Evolutionary conservation across 2,888 invertebrate genomes (phyloP), one percentile per base, ranked within the genome.

Genomic region (Liposcelis brunnea): DNA sequence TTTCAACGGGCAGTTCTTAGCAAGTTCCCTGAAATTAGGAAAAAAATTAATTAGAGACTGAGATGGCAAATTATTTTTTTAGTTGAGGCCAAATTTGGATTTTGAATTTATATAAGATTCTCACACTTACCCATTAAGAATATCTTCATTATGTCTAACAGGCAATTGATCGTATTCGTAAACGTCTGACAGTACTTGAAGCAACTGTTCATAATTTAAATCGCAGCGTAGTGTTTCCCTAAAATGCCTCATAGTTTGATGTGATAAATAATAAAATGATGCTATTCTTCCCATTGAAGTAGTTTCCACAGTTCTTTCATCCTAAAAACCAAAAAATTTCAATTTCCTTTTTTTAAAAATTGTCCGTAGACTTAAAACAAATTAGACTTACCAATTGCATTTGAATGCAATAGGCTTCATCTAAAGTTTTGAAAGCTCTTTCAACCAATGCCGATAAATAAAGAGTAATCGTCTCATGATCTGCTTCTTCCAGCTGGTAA

Each of bases 101-200:
- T 32, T n/a, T n/a, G n/a, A n/a, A n/a, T n/a, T n/a, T n/a, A n/a
- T n/a, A n/a, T n/a, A n/a, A n/a, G n/a, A n/a, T n/a, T n/a, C n/a
- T n/a, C n/a, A n/a, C n/a, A 26, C 4, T 26, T 62, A 89, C 85
- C 80, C 83, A 61, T 98, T 98, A 36, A 85, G 71, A 49, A 80
- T 66, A 59, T 99, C 97, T 63, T 98, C 98, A 59, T 98, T 98
- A 61, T 99, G 98, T 44, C 98, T 71, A 2, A 99, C 97, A 1
- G 98, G 98, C 51, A 98, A 70, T 54, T 94, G 83, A 47, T 81
- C 77, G 58, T 93, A 87, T 56, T 99, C 98, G 52, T 87, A 75
- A 1, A 82, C 78, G 60, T 89, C 80, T 26, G 85, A 76, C 58
- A 99, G 68, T 4, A 87, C 72, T 31, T 75, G 65, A 35, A 99